Base-by-base conservation (phyloP, 37 sponge, comb jelly and placozoan genomes). In the Axinella damicornis region DNA sequence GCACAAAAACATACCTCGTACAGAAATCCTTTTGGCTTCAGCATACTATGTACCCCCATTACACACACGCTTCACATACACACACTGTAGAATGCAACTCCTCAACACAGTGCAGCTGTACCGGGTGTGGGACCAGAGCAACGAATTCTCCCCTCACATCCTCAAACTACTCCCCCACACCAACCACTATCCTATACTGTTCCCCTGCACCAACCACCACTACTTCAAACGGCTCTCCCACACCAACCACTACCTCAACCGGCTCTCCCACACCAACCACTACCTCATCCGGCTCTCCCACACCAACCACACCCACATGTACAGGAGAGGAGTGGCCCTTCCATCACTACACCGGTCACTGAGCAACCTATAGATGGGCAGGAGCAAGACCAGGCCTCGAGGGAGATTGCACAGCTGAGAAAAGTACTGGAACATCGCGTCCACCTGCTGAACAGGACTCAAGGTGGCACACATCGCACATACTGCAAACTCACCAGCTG, bases 401-500 rank as follows among this genome's bases (percentile, higher is more conserved):
- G 36, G 19, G 84, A 83, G 15, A 27, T 74, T 20, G 15, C 74
- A 19, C 69, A 67, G 30, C 62, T 88, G 55, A 55, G 40, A 36
- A 63, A 39, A 39, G 77, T 75, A 35, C 33, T 88, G n/a, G 35
- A 73, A 21, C 20, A 38, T 24, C 70, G 79, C 38, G 69, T 82
- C 63, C 6, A 56, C 63, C 38, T 17, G 15, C 20, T 62, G 78
- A 56, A 46, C 46, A 46, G 9, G 9, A 46, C 46, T 46, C 46
- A 9, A 46, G 46, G 46, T 46, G 9, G 9, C 6, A 9, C 46
- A 46, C 46, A 46, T 46, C n/a, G 46, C 46, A 46, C 9, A 46
- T 4, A 4, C 46, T 46, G 46, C 46, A 46, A 9, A 12, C 46
- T 12, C 9, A 46, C 46, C 46, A 12, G 9, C 46, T 9, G 46